Percentiles rank a stretch among this genome's conserved stretches.
phyloP scores from a whole-genome alignment of 2,888 invertebrate species.

The Anoplius nigerrimus region DNA sequence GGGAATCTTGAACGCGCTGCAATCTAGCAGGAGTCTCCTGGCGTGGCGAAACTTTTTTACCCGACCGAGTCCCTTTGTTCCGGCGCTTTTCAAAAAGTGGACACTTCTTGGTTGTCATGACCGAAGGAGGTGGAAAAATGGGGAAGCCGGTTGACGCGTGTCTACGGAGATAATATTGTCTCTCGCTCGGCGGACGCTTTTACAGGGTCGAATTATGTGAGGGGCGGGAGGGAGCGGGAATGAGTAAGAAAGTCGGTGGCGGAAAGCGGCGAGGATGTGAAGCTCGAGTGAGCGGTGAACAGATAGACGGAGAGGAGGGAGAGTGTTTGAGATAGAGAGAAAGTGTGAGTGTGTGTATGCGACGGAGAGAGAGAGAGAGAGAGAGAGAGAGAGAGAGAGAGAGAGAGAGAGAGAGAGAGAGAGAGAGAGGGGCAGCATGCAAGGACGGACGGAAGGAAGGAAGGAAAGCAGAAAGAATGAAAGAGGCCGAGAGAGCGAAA shows the following conservation, averaged over 20 bases:
- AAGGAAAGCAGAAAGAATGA: not conserved
- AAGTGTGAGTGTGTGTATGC: not conserved
- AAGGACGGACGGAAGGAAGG: not conserved
- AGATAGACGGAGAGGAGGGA: slow-evolving; percentile 8
- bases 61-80: no score
- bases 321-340: not conserved
- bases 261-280: not conserved
- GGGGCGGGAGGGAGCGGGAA: slow-evolving; percentile 13
- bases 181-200: slow-evolving; percentile 42
- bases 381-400: not conserved
- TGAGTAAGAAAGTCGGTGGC: not conserved
- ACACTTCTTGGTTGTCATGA: slow-evolving; percentile 6
- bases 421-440: not conserved
- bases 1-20: no score
- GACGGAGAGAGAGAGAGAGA: not conserved
- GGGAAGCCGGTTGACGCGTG: slow-evolving; percentile 32
- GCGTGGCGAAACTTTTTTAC: no score
- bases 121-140: slow-evolving; percentile 24
- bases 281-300: not conserved
- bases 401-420: not conserved
- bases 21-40: no score
- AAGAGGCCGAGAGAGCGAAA: not conserved
- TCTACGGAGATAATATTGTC: slow-evolving; percentile 61
- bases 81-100: slow-evolving; percentile 4
- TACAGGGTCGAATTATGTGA: slow-evolving; percentile 36